A percentile compares a stretch with the other conserved stretches of the same genome.
These are phyloP conservation scores for Aricia artaxerxes DNA, from an alignment of 2,888 invertebrate genomes.

Conservation along the genomic window DNA sequence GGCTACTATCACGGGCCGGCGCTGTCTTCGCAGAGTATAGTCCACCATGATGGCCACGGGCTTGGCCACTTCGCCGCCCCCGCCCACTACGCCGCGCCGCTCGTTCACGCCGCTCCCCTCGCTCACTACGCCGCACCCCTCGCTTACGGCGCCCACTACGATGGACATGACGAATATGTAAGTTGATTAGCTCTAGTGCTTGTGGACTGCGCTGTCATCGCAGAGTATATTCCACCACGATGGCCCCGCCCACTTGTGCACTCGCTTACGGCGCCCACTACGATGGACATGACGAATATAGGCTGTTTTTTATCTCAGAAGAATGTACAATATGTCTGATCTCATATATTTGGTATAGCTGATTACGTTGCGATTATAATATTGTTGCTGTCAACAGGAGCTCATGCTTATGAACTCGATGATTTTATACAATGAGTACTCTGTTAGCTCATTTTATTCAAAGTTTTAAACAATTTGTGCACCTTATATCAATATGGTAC, in stretches of 20 bases:
- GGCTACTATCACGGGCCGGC: constrained; percentile 60
- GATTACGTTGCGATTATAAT: no score
- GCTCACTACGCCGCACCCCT: constrained; percentile 44
- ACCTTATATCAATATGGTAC: no score
- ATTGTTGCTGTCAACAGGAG: no score
- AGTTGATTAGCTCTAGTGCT: constrained; percentile 23
- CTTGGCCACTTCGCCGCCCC: constrained; percentile 55
- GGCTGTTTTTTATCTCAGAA: no score
- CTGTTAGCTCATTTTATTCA: no score
- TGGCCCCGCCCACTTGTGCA: constrained; percentile 51
- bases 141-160: constrained; percentile 46
- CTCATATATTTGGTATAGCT: no score
- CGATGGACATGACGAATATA: constrained; percentile 46
- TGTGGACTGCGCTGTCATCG: background rate
- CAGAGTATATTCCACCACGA: constrained; percentile 44
- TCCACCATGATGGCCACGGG: constrained; percentile 56
- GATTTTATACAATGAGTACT: no score
- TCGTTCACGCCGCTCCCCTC: constrained; percentile 47
- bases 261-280: constrained; percentile 46
- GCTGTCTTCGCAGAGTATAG: constrained; percentile 66
- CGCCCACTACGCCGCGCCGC: constrained; percentile 49
- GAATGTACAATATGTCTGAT: no score
- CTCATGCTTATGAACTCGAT: no score
- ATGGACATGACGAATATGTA: constrained; percentile 47
- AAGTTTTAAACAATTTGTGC: no score